Evolutionary conservation across 2,113 vertebrate species (phyloP).

Genomic region (Gymnobelideus leadbeateri): DNA sequence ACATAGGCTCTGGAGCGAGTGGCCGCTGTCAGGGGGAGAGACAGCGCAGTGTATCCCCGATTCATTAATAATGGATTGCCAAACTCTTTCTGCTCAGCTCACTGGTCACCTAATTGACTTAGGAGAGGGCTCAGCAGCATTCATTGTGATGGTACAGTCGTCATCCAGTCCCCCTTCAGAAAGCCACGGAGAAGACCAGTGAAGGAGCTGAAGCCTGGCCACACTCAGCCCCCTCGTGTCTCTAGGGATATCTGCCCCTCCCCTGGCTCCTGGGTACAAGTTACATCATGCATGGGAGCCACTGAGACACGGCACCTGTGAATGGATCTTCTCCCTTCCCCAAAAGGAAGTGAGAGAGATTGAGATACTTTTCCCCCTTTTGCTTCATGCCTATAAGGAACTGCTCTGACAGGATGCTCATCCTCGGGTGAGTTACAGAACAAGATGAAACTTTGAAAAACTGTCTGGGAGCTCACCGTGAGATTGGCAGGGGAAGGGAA

Average conservation of each 20-base stretch:
- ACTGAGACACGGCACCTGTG: neutral
- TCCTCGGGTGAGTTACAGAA: neutral
- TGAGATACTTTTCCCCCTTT: neutral
- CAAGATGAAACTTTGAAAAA: neutral
- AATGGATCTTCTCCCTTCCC: neutral
- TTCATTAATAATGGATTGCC: constrained; percentile 70
- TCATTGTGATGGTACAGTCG: neutral
- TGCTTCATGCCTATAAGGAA: neutral
- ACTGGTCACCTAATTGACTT: constrained; percentile 57
- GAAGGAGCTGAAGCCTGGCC: neutral
- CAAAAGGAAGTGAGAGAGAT: neutral
- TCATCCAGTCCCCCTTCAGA: neutral
- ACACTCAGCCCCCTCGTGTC: neutral
- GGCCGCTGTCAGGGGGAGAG: constrained; percentile 4
- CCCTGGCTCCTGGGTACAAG: neutral
- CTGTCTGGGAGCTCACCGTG: neutral
- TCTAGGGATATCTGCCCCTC: neutral
- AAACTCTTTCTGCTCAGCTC: constrained; percentile 52
- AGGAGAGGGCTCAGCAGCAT: constrained; percentile 26
- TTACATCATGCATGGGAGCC: neutral
- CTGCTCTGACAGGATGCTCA: neutral
- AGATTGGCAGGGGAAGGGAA: neutral
- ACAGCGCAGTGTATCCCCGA: neutral
- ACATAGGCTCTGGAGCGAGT: neutral
- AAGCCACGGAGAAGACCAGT: constrained; percentile 5